These are phyloP conservation scores for Leptobrachium leishanense DNA, from an alignment of 2,113 vertebrate genomes.

Conservation along the genomic window DNA sequence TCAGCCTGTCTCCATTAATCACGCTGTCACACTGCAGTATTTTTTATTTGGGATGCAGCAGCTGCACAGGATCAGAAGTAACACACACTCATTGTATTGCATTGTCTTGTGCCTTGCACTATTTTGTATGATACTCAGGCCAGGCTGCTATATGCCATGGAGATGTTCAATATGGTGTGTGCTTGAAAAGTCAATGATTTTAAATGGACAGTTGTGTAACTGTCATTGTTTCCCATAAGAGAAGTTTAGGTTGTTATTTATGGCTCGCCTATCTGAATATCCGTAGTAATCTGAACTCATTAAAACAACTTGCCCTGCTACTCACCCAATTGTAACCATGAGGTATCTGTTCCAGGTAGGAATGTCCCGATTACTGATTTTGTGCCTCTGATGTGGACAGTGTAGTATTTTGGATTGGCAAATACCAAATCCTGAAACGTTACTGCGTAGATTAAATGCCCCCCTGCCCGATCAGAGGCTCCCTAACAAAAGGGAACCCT, in stretches of 20 bases:
- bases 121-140: not conserved
- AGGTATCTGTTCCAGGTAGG: constrained; percentile 4
- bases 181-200: not conserved
- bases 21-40: constrained; percentile 22
- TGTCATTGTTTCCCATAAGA: constrained; percentile 6
- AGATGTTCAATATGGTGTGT: not conserved
- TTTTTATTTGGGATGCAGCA: constrained; percentile 19
- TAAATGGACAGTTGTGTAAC: not conserved
- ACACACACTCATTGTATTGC: not conserved
- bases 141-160: not conserved
- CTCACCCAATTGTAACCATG: not conserved
- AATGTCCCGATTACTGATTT: no score
- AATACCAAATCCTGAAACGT: no score
- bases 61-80: constrained; percentile 11
- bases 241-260: constrained; percentile 13
- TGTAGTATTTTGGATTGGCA: no score
- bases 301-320: not conserved
- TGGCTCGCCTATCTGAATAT: constrained; percentile 23
- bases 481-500: no score
- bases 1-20: constrained; percentile 23
- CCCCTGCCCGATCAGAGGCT: no score
- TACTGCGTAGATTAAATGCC: no score
- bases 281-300: constrained; percentile 15
- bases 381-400: no score
- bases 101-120: not conserved